phyloP scores from a whole-genome alignment of 2,113 vertebrate species.

The Prochilodus magdalenae region DNA sequence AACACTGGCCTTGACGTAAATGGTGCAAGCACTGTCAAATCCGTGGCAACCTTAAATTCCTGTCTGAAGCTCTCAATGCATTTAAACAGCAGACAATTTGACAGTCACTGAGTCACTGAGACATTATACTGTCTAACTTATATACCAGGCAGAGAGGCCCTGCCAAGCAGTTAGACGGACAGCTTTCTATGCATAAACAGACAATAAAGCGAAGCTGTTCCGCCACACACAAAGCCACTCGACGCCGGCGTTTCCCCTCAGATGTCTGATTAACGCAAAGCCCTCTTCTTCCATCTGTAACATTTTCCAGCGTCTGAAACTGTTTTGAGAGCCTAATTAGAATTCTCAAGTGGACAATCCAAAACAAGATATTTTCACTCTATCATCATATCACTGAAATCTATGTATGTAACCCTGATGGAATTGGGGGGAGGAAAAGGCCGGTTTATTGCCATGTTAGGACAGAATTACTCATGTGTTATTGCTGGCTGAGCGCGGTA shows the following conservation, averaged over 20 bases:
- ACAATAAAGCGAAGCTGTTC: slow-evolving; percentile 13
- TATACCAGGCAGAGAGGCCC: slow-evolving; percentile 18
- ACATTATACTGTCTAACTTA: slow-evolving; percentile 36
- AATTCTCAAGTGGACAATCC: slow-evolving; percentile 45
- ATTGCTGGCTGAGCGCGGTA: slow-evolving; percentile 48
- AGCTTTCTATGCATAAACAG: slow-evolving; percentile 23
- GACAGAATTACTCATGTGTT: slow-evolving; percentile 62
- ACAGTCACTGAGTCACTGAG: slow-evolving; percentile 28
- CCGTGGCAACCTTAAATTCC: slow-evolving; percentile 30
- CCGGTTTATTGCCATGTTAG: slow-evolving; percentile 55
- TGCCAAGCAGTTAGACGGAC: slow-evolving; percentile 12
- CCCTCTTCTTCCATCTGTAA: slow-evolving; percentile 22
- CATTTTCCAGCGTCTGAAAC: slow-evolving; percentile 27
- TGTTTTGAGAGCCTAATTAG: slow-evolving; percentile 37
- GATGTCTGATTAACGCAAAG: slow-evolving; percentile 34
- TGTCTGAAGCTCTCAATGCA: slow-evolving; percentile 45
- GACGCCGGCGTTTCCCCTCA: neutral
- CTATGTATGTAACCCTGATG: slow-evolving; percentile 39
- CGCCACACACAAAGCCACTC: neutral
- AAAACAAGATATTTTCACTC: slow-evolving; percentile 40
- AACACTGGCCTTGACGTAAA: neutral
- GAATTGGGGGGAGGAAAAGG: slow-evolving; percentile 36
- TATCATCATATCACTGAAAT: slow-evolving; percentile 30
- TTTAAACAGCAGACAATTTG: slow-evolving; percentile 48
- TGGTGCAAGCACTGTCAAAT: slow-evolving; percentile 16